Conservation (phyloP, 1,140 invertebrate species). For the fruit fly (Drosophila melanogaster) region Release_6_plus_ISO1_MT NT_033779.5:12489001-12489500, state of each 20-base stretch:
- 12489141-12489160: slow-evolving; percentile 41
- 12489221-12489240: slow-evolving; percentile 37
- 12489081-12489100: slow-evolving; percentile 5
- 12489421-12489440: slow-evolving; percentile 35
- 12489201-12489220: slow-evolving; percentile 10
- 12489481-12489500: slow-evolving; percentile 11
- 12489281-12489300: slow-evolving; percentile 53
- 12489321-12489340: slow-evolving; percentile 19
- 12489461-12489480: neutral
- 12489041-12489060: slow-evolving; percentile 38
- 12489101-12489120: neutral
- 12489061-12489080: slow-evolving; percentile 19
- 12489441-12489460: slow-evolving; percentile 18
- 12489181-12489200: slow-evolving; percentile 17
- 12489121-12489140: slow-evolving; percentile 4
- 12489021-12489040: slow-evolving; percentile 24
- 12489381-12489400: slow-evolving; percentile 5
- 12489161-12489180: slow-evolving; percentile 19
- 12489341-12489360: neutral
- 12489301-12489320: slow-evolving; percentile 15
- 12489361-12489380: neutral
- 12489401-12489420: slow-evolving; percentile 44
- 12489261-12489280: slow-evolving; percentile 47
- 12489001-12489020: neutral
- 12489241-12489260: slow-evolving; percentile 37